A percentile compares a stretch with the other conserved stretches of the same genome.
These are phyloP conservation scores for Ferrisia virgata DNA, from an alignment of 2,888 invertebrate genomes.

Conservation along the genomic window DNA sequence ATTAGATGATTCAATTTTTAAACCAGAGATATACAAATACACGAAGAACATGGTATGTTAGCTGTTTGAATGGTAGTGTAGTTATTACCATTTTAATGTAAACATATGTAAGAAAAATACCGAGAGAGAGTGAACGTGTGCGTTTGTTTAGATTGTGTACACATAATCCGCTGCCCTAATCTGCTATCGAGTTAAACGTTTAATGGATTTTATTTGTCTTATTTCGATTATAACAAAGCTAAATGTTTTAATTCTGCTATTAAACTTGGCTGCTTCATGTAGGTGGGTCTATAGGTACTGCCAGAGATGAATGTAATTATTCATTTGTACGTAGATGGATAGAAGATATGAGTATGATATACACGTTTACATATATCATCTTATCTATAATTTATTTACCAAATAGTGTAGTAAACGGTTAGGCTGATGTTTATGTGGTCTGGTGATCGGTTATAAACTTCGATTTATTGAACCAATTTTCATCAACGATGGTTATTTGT, in stretches of 20 bases:
- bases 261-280: neutral
- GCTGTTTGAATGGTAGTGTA: neutral
- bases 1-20: neutral
- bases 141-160: conserved; percentile 7
- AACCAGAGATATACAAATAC: neutral
- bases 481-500: neutral
- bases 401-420: neutral
- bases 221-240: conserved; percentile 19
- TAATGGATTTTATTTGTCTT: neutral
- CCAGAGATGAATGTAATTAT: neutral
- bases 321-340: neutral
- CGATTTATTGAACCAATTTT: neutral
- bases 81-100: conserved; percentile 8
- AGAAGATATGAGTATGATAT: neutral
- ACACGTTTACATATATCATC: neutral
- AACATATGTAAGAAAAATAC: conserved; percentile 26
- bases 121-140: neutral
- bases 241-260: neutral
- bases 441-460: conserved; percentile 3
- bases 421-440: conserved; percentile 15
- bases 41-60: neutral
- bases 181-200: neutral
- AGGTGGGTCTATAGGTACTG: neutral
- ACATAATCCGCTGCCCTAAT: neutral
- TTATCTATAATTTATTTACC: neutral